Conservation (phyloP, 2,797 vertebrate genomes). For the Gymnopithys bicolor region DNA sequence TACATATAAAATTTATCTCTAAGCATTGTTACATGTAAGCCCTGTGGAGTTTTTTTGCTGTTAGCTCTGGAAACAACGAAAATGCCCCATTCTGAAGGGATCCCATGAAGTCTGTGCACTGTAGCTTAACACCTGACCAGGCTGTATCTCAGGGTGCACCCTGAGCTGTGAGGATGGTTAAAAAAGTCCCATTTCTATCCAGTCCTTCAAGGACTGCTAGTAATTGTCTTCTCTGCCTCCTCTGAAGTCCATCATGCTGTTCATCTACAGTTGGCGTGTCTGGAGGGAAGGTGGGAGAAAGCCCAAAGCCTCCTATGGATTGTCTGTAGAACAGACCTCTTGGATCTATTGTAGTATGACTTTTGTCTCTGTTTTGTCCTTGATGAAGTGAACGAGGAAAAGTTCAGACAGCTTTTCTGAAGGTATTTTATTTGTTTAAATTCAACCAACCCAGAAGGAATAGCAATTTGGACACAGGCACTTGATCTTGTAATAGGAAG, state of each 20-base stretch:
- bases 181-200: background rate
- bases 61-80: background rate
- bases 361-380: background rate
- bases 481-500: background rate
- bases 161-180: background rate
- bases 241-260: background rate
- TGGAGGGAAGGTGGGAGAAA: background rate
- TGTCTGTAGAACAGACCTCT: background rate
- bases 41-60: background rate
- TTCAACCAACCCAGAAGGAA: background rate
- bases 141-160: background rate
- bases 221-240: background rate
- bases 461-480: background rate
- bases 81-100: accelerated
- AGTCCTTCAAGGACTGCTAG: background rate
- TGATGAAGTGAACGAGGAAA: background rate
- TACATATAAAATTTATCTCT: background rate
- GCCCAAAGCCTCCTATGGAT: background rate
- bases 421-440: background rate
- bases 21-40: background rate
- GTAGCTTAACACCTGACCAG: background rate
- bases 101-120: background rate
- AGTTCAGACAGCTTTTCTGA: background rate
- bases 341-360: background rate
- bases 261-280: background rate